Evolutionary conservation across 1,140 invertebrate genomes (phyloP).

Genomic region (Rhyzopertha dominica): DNA sequence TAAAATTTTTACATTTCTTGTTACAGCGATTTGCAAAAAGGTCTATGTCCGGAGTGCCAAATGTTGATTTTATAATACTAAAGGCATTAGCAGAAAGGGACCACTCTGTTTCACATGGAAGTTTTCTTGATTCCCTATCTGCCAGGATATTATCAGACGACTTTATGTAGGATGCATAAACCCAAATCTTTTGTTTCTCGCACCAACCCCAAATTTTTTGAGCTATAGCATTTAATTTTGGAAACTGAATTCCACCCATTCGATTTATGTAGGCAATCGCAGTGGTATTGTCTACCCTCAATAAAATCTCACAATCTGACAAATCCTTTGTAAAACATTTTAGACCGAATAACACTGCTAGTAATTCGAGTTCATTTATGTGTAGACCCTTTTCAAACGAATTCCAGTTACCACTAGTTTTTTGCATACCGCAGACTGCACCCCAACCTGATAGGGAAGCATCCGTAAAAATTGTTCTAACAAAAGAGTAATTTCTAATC

Average conservation of each 20-base stretch:
- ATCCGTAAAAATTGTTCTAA: slow-evolving; percentile 32
- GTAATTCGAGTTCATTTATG: slow-evolving; percentile 34
- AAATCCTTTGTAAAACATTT: slow-evolving; percentile 26
- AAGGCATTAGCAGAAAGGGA: no score
- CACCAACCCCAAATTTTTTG: slow-evolving; percentile 33
- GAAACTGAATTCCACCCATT: slow-evolving; percentile 26
- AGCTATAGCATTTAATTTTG: slow-evolving; percentile 21
- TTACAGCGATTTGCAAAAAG: no score
- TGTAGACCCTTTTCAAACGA: slow-evolving; percentile 20
- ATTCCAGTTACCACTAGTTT: slow-evolving; percentile 27
- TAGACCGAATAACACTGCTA: slow-evolving; percentile 28
- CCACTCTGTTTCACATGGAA: slow-evolving; percentile 12
- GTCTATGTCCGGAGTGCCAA: no score
- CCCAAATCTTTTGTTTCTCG: slow-evolving; percentile 26
- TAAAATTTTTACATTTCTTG: no score
- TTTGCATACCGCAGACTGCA: slow-evolving; percentile 18
- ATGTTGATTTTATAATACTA: no score
- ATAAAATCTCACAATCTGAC: slow-evolving; percentile 9
- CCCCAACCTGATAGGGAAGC: slow-evolving; percentile 35
- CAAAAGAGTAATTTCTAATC: slow-evolving; percentile 16
- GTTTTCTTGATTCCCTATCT: slow-evolving; percentile 27
- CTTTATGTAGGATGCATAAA: slow-evolving; percentile 28
- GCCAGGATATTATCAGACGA: slow-evolving; percentile 26
- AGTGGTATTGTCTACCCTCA: slow-evolving; percentile 29
- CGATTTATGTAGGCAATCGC: slow-evolving; percentile 46